phyloP scores from a whole-genome alignment of 2,797 vertebrate genomes.

The Mallotus villosus region DNA sequence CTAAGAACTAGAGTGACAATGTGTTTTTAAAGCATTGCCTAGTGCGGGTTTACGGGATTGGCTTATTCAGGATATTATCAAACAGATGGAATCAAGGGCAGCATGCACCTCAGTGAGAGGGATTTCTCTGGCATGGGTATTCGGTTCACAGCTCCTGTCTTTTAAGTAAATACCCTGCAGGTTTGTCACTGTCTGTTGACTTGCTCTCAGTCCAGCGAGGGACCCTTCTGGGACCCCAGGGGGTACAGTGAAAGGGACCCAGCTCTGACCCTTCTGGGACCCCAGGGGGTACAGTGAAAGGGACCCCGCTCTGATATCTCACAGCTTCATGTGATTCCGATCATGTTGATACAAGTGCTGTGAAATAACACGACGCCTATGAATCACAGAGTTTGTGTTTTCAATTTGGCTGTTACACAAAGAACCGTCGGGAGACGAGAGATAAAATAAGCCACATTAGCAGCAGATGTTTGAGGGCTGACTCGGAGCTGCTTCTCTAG shows the following conservation, averaged over 20 bases:
- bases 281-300: conserved; percentile 39
- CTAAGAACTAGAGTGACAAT: not conserved
- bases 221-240: conserved; percentile 36
- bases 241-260: conserved; percentile 47
- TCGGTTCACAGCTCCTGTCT: conserved; percentile 39
- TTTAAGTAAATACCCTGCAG: conserved; percentile 42
- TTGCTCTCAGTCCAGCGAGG: conserved; percentile 51
- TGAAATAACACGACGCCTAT: conserved; percentile 51
- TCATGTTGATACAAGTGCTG: conserved; percentile 70
- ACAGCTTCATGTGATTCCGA: conserved; percentile 56
- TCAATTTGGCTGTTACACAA: conserved; percentile 48
- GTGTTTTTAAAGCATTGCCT: not conserved
- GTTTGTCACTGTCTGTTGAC: conserved; percentile 36
- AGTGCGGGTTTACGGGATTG: not conserved
- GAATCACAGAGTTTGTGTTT: conserved; percentile 62
- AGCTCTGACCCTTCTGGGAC: conserved; percentile 46
- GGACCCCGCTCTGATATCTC: conserved; percentile 57
- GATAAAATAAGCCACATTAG: conserved; percentile 58
- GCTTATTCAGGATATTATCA: not conserved
- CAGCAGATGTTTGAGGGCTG: conserved; percentile 69
- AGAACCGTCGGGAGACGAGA: conserved; percentile 10
- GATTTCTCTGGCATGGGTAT: not conserved
- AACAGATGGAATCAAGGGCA: not conserved
- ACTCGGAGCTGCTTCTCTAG: conserved; percentile 6
- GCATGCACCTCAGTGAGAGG: not conserved